These are phyloP conservation scores for Mormyrops attenuatus DNA, from an alignment of 2,797 vertebrate genomes.

Conservation along the genomic window DNA sequence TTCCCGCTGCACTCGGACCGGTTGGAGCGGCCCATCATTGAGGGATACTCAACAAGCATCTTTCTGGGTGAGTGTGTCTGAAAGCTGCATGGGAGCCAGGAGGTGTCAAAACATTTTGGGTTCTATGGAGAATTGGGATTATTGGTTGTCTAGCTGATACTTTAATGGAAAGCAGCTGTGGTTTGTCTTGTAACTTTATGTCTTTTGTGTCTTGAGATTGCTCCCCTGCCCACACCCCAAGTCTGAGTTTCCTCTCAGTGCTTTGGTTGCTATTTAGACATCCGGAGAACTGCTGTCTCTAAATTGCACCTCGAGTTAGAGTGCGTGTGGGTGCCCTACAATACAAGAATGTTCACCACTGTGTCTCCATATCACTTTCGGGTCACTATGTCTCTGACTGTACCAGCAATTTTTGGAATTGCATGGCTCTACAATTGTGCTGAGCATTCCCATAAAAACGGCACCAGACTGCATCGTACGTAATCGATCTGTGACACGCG, in stretches of 20 bases:
- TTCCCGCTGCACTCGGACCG: constrained; percentile 76
- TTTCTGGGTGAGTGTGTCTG: constrained; percentile 69
- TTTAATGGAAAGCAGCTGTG: not conserved
- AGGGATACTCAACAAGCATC: constrained; percentile 75
- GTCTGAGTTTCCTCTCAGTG: not conserved
- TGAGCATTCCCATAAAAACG: not conserved
- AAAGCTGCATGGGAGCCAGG: not conserved
- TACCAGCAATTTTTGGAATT: not conserved
- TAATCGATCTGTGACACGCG: not conserved
- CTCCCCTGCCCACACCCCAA: not conserved
- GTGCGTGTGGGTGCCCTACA: not conserved
- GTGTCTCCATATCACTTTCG: not conserved
- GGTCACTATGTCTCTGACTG: not conserved
- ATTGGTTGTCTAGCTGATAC: not conserved
- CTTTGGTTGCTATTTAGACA: not conserved
- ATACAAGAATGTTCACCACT: not conserved
- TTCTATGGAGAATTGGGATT: not conserved
- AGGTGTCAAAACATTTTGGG: not conserved
- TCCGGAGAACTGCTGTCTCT: not conserved
- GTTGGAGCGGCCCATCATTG: constrained; percentile 68
- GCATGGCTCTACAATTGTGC: not conserved
- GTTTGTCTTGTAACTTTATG: not conserved
- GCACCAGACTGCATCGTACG: not conserved
- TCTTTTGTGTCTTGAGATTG: not conserved
- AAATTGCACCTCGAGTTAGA: not conserved